Evolutionary conservation across 2,113 vertebrate genomes (phyloP).

Genomic region (Mastomys natalensis): DNA sequence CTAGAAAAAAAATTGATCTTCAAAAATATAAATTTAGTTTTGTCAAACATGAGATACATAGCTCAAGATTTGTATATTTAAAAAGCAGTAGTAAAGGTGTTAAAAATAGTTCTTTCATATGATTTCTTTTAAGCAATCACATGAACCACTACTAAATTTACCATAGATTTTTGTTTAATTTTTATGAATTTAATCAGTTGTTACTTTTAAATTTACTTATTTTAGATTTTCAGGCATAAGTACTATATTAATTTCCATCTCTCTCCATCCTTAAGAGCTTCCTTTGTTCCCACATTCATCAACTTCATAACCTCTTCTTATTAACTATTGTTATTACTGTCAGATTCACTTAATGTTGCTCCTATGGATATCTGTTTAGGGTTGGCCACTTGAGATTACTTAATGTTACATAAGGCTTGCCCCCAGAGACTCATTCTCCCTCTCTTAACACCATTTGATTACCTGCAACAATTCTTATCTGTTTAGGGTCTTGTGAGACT

Average conservation of each 20-base stretch:
- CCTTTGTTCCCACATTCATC: background rate
- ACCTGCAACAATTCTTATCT: background rate
- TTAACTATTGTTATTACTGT: background rate
- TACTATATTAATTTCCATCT: background rate
- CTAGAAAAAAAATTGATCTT: background rate
- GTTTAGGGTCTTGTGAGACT: background rate
- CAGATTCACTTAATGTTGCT: background rate
- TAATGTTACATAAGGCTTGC: background rate
- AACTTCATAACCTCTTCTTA: background rate
- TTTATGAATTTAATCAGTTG: background rate
- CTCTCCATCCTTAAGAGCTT: background rate
- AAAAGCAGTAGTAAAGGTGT: background rate
- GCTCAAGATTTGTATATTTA: background rate
- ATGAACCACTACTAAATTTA: background rate
- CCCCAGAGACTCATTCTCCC: background rate
- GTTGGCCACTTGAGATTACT: background rate
- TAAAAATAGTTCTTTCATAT: background rate
- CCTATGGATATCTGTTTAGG: background rate
- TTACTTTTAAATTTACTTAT: background rate
- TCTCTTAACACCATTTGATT: background rate
- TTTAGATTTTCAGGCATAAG: background rate
- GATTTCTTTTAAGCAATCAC: background rate
- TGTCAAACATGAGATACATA: background rate
- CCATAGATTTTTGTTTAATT: background rate
- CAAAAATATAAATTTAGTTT: slow-evolving; percentile 45